Percentiles rank a stretch among this genome's conserved stretches.
Conservation (phyloP, 2,797 vertebrate genomes). For the Huso huso region DNA sequence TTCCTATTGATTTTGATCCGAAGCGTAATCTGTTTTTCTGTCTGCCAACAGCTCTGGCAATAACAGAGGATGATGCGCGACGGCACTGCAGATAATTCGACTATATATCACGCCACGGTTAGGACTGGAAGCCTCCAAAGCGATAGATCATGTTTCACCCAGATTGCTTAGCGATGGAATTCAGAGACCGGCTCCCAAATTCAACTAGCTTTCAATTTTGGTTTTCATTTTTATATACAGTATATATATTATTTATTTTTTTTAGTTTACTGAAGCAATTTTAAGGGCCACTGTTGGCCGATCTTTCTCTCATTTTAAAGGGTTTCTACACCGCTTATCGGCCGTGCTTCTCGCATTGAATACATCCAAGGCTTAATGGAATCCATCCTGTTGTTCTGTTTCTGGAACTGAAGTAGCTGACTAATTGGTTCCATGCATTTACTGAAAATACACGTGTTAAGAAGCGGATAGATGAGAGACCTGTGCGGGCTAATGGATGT, state of each 20-base stretch:
- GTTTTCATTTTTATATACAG: conserved; percentile 75
- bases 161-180: conserved; percentile 90
- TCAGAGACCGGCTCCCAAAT: conserved; percentile 79
- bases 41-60: conserved; percentile 83
- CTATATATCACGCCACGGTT: conserved; percentile 87
- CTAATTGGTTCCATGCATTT: too few relatives aligned
- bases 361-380: too few relatives aligned
- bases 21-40: conserved; percentile 93
- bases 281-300: conserved; percentile 11
- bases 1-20: conserved; percentile 94
- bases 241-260: conserved; percentile 45
- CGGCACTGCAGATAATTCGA: conserved; percentile 80
- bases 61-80: conserved; percentile 90
- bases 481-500: too few relatives aligned
- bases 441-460: too few relatives aligned
- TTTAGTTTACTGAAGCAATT: conserved; percentile 72
- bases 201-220: conserved; percentile 84
- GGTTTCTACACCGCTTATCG: too few relatives aligned
- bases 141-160: conserved; percentile 84
- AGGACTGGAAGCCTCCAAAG: conserved; percentile 39
- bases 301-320: too few relatives aligned
- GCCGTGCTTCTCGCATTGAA: too few relatives aligned
- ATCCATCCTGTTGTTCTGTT: too few relatives aligned
- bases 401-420: too few relatives aligned
- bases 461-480: too few relatives aligned